These are phyloP conservation scores for Caerostris darwini DNA, from an alignment of 1,140 invertebrate species.

Conservation along the genomic window DNA sequence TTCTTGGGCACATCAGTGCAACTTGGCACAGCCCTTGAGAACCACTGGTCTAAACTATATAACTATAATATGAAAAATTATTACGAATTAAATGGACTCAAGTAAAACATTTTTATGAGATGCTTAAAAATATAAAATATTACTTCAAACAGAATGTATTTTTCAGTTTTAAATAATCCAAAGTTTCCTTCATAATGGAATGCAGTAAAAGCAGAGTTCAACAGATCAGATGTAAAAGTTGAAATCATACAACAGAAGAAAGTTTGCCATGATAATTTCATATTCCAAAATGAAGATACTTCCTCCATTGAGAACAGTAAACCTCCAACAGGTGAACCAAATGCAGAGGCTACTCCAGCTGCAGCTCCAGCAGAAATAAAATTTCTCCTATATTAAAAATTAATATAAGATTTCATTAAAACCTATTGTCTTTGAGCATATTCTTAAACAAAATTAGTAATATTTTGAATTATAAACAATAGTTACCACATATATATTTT, in stretches of 20 bases:
- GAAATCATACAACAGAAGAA: constrained; percentile 99
- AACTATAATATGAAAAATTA: no score
- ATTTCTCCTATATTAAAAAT: constrained; percentile 79
- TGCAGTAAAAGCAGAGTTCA: constrained; percentile 82
- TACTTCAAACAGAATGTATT: constrained; percentile 77
- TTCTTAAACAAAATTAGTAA: neutral
- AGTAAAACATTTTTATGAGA: no score
- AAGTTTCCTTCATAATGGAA: constrained; percentile 82
- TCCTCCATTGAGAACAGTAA: constrained; percentile 99
- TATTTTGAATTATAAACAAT: neutral
- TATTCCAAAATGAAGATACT: constrained; percentile 99
- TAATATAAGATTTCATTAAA: neutral
- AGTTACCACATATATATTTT: constrained; percentile 7
- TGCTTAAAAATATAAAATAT: neutral
- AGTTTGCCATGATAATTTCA: constrained; percentile 99
- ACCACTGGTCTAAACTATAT: no score
- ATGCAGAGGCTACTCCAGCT: constrained; percentile 99
- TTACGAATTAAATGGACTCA: no score
- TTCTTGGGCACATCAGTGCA: no score
- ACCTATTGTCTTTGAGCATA: neutral
- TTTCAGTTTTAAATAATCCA: constrained; percentile 81
- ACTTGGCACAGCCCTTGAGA: no score
- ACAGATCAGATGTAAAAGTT: constrained; percentile 90
- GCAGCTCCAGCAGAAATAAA: constrained; percentile 98
- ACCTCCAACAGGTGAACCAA: constrained; percentile 98